Evolutionary conservation across 2,797 vertebrate species (phyloP), one percentile per base, ranked within the genome.

Genomic region (Perodicticus potto): DNA sequence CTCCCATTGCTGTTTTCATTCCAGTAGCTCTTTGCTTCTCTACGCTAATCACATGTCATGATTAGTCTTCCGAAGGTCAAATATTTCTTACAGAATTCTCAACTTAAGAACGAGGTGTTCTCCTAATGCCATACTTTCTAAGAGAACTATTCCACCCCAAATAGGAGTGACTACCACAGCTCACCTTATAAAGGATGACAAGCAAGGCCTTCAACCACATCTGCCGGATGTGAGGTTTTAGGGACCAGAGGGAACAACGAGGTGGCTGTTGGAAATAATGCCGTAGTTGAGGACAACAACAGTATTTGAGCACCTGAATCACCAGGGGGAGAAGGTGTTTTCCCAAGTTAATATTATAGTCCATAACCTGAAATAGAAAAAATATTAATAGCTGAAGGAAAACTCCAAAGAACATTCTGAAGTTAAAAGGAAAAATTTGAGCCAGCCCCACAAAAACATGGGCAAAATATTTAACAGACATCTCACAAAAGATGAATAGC

Each of bases 251-350:
- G 65, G 99, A 99, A 95, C 99, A 99, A 80, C 99, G 99, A 53
- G 99, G 99, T 0, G 99, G 99, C 98, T 99, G 99, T 98, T 99
- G 99, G 97, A 99, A 99, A 97, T 99, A 99, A 97, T 99, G 99
- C 90, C 99, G 99, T 12, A 99, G 99, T 98, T 99, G 99, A 82
- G 99, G 99, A 98, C 99, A 99, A 5, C 98, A 99, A 98, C 99
- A 99, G 91, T 99, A 99, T 98, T 99, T 99, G 97, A 99, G 98
- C 96, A 99, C 99, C 98, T 99, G 99, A 72, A 99, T 99, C 98
- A 99, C 99, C 97, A 99, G 99, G 76, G 99, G 99, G 96, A 99
- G 99, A 97, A 99, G 99, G 98, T 99, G 99, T 98, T 99, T 99
- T 83, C 99, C 99, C 96, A 99, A 97, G 96, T 98, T 97, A 73